Evolutionary conservation across 2,113 vertebrate genomes (phyloP).

Genomic region (Hydropotes inermis): DNA sequence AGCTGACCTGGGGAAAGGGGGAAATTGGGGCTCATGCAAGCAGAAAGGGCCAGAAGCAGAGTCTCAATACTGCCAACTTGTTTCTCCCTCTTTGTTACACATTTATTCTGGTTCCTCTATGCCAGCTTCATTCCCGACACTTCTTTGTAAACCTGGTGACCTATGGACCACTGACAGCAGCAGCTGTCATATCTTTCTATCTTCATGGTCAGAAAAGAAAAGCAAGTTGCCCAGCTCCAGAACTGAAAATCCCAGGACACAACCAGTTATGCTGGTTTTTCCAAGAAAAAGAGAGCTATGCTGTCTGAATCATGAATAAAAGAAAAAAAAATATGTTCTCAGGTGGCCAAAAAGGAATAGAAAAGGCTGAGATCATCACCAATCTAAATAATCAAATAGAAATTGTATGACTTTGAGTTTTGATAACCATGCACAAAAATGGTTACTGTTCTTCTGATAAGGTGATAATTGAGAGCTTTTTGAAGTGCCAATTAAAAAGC

Average conservation of each 20-base stretch:
- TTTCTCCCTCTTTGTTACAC: neutral
- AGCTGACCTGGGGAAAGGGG: neutral
- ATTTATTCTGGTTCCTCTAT: neutral
- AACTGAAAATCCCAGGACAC: neutral
- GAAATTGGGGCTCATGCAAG: neutral
- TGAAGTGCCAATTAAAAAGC: neutral
- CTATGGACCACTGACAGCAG: neutral
- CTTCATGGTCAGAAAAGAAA: neutral
- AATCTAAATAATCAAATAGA: neutral
- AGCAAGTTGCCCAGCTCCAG: neutral
- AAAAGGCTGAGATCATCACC: neutral
- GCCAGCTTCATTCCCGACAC: neutral
- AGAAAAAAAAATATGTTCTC: neutral
- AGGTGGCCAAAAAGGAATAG: neutral
- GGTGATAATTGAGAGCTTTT: neutral
- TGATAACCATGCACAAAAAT: neutral
- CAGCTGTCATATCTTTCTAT: too few species aligned
- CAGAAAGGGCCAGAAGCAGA: neutral
- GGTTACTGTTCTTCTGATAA: neutral
- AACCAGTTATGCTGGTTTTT: neutral
- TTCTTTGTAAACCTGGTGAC: neutral
- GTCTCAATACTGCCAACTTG: fast-evolving
- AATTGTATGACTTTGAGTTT: neutral
- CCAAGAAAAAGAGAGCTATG: neutral
- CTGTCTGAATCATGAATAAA: neutral